phyloP scores from a whole-genome alignment of 2,113 vertebrate species.

The Stomatorhinus ivindoensis region DNA sequence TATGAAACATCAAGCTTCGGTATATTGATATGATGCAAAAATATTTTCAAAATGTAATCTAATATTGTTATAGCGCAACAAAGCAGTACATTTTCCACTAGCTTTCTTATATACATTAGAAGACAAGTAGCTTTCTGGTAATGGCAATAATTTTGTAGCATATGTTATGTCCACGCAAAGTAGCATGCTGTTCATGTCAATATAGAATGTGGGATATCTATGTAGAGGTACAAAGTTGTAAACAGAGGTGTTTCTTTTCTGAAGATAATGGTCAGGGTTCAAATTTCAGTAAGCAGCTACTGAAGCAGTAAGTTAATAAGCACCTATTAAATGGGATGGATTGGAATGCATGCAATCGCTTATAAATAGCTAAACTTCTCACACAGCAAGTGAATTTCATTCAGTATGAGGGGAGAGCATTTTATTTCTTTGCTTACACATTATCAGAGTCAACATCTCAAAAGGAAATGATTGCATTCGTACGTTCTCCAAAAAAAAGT shows the following conservation, averaged over 20 bases:
- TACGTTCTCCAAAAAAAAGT: conserved; percentile 51
- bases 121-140: neutral
- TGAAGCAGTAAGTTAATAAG: neutral
- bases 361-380: neutral
- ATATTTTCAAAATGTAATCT: neutral
- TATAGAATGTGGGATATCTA: conserved; percentile 5
- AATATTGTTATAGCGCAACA: neutral
- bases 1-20: neutral
- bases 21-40: neutral
- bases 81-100: neutral
- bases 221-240: conserved; percentile 24
- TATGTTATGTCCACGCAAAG: conserved; percentile 36
- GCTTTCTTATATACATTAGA: neutral
- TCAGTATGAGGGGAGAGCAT: neutral
- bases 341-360: conserved; percentile 26
- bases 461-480: conserved; percentile 24
- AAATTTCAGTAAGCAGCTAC: conserved; percentile 48
- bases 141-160: neutral
- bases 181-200: conserved; percentile 34
- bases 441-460: neutral
- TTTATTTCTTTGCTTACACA: conserved; percentile 36
- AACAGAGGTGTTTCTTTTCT: conserved; percentile 41
- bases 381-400: neutral
- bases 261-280: conserved; percentile 52
- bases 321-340: neutral